These are phyloP conservation scores for Drosophila elegans DNA, from an alignment of 1,140 invertebrate genomes.

Conservation along the genomic window DNA sequence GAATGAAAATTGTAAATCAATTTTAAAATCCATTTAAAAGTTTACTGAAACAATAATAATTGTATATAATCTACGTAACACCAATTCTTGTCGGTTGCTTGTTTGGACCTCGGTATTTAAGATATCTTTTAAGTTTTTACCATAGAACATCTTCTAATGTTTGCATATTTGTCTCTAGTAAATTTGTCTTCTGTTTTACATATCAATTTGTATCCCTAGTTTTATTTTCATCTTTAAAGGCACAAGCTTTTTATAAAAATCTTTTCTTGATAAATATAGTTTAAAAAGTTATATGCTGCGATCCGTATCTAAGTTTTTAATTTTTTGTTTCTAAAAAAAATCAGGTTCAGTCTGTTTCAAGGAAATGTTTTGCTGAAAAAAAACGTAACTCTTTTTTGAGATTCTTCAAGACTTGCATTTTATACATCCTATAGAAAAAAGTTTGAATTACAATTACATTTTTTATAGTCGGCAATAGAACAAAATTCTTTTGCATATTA, in stretches of 20 bases:
- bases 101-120: conserved; percentile 48
- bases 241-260: conserved; percentile 80
- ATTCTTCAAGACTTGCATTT: conserved; percentile 73
- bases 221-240: conserved; percentile 67
- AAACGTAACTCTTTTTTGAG: conserved; percentile 70
- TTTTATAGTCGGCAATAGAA: conserved; percentile 43
- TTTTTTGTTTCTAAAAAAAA: conserved; percentile 57
- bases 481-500: conserved; percentile 59
- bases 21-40: conserved; percentile 3
- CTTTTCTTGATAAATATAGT: conserved; percentile 61
- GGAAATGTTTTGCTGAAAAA: conserved; percentile 80
- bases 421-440: conserved; percentile 57
- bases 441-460: conserved; percentile 23
- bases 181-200: conserved; percentile 43
- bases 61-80: conserved; percentile 41
- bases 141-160: conserved; percentile 41
- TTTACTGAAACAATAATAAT: background rate
- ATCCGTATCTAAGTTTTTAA: conserved; percentile 43
- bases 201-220: conserved; percentile 63
- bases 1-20: background rate
- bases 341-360: conserved; percentile 79
- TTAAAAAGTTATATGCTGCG: conserved; percentile 63
- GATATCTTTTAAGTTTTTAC: conserved; percentile 13
- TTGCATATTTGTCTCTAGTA: conserved; percentile 22
- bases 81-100: conserved; percentile 34